These are phyloP conservation scores for Mimas tiliae DNA, from an alignment of 2,888 invertebrate genomes.

Conservation along the genomic window DNA sequence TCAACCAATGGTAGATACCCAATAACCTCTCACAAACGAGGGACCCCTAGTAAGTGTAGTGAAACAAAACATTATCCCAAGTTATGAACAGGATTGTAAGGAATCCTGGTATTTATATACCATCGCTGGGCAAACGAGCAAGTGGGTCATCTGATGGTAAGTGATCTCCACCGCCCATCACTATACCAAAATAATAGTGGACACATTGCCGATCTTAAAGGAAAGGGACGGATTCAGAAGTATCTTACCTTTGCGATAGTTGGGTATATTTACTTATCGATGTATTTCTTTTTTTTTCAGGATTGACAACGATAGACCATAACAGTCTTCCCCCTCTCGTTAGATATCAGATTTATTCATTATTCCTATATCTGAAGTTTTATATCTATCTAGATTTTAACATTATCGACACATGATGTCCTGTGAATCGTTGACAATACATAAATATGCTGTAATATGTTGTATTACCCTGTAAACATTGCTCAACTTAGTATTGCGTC, in stretches of 20 bases:
- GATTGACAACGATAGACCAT: constrained; percentile 78
- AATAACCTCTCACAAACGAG: too few relatives aligned
- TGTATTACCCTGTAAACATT: constrained; percentile 73
- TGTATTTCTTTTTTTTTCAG: constrained; percentile 57
- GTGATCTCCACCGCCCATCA: too few relatives aligned
- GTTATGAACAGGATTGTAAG: too few relatives aligned
- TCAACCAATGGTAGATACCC: too few relatives aligned
- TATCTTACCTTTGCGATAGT: background rate
- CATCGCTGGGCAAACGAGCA: too few relatives aligned
- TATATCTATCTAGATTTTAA: constrained; percentile 75
- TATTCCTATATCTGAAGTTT: constrained; percentile 79
- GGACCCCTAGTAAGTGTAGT: too few relatives aligned
- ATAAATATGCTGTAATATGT: constrained; percentile 67
- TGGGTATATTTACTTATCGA: background rate
- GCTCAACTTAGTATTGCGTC: constrained; percentile 76
- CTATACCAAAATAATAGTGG: too few relatives aligned
- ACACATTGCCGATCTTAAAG: too few relatives aligned
- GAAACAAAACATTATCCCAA: too few relatives aligned
- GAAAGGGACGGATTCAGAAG: too few relatives aligned
- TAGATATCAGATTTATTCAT: constrained; percentile 79
- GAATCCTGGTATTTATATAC: too few relatives aligned
- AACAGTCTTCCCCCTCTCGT: constrained; percentile 79
- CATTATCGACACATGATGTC: constrained; percentile 64
- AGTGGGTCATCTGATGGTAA: too few relatives aligned
- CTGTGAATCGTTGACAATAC: constrained; percentile 83